Base-by-base conservation (phyloP, 2,113 vertebrate species). In the Camelus bactrianus region DNA sequence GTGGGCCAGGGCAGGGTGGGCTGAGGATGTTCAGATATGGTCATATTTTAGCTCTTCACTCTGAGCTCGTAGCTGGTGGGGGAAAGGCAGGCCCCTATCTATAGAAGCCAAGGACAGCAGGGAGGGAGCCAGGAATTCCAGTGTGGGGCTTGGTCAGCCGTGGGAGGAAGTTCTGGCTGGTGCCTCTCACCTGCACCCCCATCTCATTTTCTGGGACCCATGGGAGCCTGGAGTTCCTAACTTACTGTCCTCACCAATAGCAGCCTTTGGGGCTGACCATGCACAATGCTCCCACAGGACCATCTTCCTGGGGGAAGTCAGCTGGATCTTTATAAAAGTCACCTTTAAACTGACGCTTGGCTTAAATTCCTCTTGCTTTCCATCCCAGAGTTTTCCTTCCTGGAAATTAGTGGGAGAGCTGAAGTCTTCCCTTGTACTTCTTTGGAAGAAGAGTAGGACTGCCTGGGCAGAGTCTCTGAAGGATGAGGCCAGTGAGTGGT, bases 121-220 rank as follows among this genome's bases (percentile, higher is more conserved):
- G 42, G 3, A 3, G 14, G 17, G 62, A 48, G 38, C 8, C 42
- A 4, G 54, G 46, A 84, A 50, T 22, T 11, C 11, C 28, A 3
- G 6, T 0, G 26, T 1, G 24, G n/a, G 42, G 6, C 9, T 14
- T 0, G 2, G 16, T 14, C 16, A 60, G 4, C 24, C 20, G 5
- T 0, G 3, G 32, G 22, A 1, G 16, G 2, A 70, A 46, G 5
- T 8, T 11, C 14, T 8, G 42, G 26, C 48, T 9, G 8, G 17
- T 4, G 28, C 52, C 56, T 73, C n/a, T 86, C 85, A 38, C 8
- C 2, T 8, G 22, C 8, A 19, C 14, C 8, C 9, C 38, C 2
- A 1, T 65, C 11, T 50, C 15, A 4, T 35, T 65, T 65, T 22
- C 65, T 60, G 60, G 58, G 17, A 15, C 14, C 35, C 35, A 50